Evolutionary conservation across 2,797 vertebrate species (phyloP), one percentile per base, ranked within the genome.

Genomic region (Diceros bicornis): DNA sequence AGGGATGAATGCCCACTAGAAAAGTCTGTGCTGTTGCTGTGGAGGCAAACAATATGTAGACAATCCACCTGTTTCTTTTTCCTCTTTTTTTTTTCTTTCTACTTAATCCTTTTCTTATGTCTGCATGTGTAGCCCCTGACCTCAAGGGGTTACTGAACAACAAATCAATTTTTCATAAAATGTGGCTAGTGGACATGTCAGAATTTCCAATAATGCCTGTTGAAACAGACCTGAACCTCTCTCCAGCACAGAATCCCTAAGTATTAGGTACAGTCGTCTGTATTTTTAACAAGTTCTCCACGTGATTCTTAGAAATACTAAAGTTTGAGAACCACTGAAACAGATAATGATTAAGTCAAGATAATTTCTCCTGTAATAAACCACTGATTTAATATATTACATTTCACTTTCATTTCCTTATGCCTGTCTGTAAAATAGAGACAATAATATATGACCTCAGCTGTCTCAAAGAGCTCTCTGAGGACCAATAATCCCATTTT

Each of bases 331-430:
- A 69, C 8, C 37, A 79, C 13, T 92, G 20, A 89, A 75, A 85
- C 6, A 75, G 17, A 52, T 89, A 88, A 84, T 77, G 27, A 95
- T 81, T 79, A 90, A 86, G 79, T 93, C 55, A 92, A 96, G 32
- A 14, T 78, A 41, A 85, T 81, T 85, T 91, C 17, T 72, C 47
- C 34, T 44, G 29, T 94, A 79, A 87, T 87, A 89, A 83, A 86
- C 41, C 6, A 83, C 14, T 41, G 34, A 34, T 29, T 89, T 95
- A 91, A 72, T 86, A 57, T 68, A 59, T 64, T 81, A 44, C 1
- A 32, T 88, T 23, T 91, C 44, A 89, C 29, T 85, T 50, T 89
- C 50, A 94, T 4, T 86, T 91, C 23, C 17, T 92, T 94, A 52
- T 21, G 66, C 10, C 47, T 78, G 8, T 62, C 52, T 89, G 4